Base-by-base conservation (phyloP, 1,140 invertebrate genomes). In the Sitodiplosis mosellana region DNA sequence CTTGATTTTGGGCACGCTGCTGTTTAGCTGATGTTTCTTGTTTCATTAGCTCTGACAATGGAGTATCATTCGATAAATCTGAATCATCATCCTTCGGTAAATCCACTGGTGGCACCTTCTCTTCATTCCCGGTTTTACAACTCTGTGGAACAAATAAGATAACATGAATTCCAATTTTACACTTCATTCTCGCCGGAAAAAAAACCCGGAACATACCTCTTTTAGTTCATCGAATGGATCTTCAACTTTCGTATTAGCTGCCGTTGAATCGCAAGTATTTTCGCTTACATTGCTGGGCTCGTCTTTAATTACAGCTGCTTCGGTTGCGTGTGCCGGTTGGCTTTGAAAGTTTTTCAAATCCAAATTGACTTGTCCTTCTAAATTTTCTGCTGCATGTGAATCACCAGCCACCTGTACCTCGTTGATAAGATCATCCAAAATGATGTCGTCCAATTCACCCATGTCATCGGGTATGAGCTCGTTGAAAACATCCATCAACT, bases 401-500 rank as follows among this genome's bases (percentile, higher is more conserved):
- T 27, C 27, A 10, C 27, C 27, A 3, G 10, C 27, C 3, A 27
- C 27, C 10, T 27, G 27, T 5, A 27, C 27, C 3, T 27, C 27
- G 10, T 27, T 27, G 27, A 27, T 27, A 5, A 27, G 27, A 27
- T 27, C 27, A 10, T 27, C 27, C 10, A 27, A 27, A 5, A 27
- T 43, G 10, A 49, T 49, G 2, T 46, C 44, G 8, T 33, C 61
- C 8, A 63, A 55, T 45, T 63, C 59, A 46, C 61, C 59, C 10
- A 63, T 63, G 15, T 60, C 61, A 7, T 55, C 57, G 49, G 34
- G 40, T 12, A 48, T 48, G 5, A 48, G 18, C 2, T 20, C 37
- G 3, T 60, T 59, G 14, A 64, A 59, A 1, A 56, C 61, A 21
- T 60, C 60, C 18, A 64, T 45, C 19, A 64, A 42, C 37, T 61